Evolutionary conservation across 2,888 invertebrate species (phyloP).

Genomic region (Furcula furcula): DNA sequence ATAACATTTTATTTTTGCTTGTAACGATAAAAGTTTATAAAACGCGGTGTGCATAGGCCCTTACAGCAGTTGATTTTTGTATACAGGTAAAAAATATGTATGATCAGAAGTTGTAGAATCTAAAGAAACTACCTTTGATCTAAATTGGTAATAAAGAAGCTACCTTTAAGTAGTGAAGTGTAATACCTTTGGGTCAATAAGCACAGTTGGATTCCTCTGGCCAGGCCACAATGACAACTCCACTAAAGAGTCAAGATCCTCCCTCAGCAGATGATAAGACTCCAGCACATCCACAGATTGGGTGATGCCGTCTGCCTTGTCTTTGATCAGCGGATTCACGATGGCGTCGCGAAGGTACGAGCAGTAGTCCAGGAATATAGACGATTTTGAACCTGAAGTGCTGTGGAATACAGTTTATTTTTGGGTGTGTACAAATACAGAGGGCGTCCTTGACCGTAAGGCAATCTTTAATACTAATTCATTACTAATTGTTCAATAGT

Average conservation of each 20-base stretch:
- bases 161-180: conserved; percentile 1
- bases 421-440: too few relatives aligned
- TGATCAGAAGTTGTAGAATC: too few relatives aligned
- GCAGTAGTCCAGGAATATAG: conserved; percentile 95
- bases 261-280: conserved; percentile 92
- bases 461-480: too few relatives aligned
- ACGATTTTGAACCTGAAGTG: conserved; percentile 90
- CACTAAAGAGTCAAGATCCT: conserved; percentile 94
- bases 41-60: too few relatives aligned
- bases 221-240: conserved; percentile 94
- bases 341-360: conserved; percentile 88
- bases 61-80: too few relatives aligned
- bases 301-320: conserved; percentile 87
- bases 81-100: too few relatives aligned
- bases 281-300: conserved; percentile 88
- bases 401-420: conserved; percentile 58
- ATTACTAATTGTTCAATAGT: too few relatives aligned
- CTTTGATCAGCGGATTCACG: conserved; percentile 86
- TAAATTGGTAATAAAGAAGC: too few relatives aligned
- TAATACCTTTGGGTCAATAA: conserved; percentile 87
- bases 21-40: too few relatives aligned
- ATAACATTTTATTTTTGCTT: too few relatives aligned
- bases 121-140: too few relatives aligned
- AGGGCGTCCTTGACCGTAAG: too few relatives aligned
- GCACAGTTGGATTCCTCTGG: conserved; percentile 87